Percentiles rank a stretch among this genome's conserved stretches.
phyloP scores from a whole-genome alignment of 2,888 invertebrate species.

The Pinctada fucata region DNA sequence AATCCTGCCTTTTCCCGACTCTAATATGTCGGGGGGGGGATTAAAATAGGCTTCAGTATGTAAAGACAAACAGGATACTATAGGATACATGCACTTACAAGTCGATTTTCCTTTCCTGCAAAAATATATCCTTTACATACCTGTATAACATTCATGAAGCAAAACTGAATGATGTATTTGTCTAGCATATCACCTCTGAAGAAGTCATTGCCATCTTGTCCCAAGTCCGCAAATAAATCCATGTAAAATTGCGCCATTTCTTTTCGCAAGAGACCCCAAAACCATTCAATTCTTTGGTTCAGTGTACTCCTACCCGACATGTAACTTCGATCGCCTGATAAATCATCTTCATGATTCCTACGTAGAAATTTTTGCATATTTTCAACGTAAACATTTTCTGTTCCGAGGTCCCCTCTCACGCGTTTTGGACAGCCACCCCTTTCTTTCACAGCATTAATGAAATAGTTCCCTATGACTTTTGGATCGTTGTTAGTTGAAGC shows the following conservation, averaged over 20 bases:
- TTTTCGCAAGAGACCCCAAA: conserved; percentile 21
- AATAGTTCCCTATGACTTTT: conserved; percentile 36
- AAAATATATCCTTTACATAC: no score
- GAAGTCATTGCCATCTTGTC: conserved; percentile 2
- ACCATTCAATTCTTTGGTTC: conserved; percentile 27
- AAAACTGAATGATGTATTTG: conserved; percentile 1
- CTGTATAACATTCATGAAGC: neutral
- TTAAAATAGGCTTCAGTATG: no score
- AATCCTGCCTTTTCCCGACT: no score
- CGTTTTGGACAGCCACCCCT: conserved; percentile 20
- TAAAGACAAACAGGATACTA: no score
- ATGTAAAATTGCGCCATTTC: conserved; percentile 19
- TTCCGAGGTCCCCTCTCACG: conserved; percentile 38
- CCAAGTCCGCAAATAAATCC: conserved; percentile 13
- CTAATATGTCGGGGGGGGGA: no score
- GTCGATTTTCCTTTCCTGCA: no score
- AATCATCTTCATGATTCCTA: no score
- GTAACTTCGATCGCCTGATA: conserved; percentile 13
- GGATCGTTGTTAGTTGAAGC: conserved; percentile 45
- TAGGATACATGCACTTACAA: no score
- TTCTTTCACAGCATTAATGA: conserved; percentile 17
- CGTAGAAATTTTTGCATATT: conserved; percentile 1
- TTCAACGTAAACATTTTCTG: conserved; percentile 21
- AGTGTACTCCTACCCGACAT: conserved; percentile 27
- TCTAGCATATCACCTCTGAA: conserved; percentile 5